Base-by-base conservation (phyloP, 2,888 invertebrate species). In the Tipula confusa region DNA sequence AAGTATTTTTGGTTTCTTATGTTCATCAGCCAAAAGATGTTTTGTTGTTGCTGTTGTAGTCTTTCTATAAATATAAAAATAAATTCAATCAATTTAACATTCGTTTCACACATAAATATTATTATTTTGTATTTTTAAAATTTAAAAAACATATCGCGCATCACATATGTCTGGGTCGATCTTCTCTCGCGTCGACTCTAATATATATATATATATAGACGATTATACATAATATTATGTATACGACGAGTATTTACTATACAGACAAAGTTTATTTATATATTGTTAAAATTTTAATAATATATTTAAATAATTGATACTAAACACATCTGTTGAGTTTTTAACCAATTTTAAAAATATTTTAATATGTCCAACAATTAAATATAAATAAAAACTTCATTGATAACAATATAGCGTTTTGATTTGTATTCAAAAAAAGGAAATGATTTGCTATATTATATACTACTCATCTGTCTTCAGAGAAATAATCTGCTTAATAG, bases 11-110 rank as follows among this genome's bases (percentile, higher is more conserved):
- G 6, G 18, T 18, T 64, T n/a, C n/a, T 64, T 64, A 9, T 9
- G 64, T 64, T 64, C 11, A 33, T 33, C 18, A 24, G 31, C 6
- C 18, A n/a, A 80, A 80, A 80, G 31, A n/a, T n/a, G n/a, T n/a
- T n/a, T n/a, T n/a, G n/a, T n/a, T n/a, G n/a, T n/a, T n/a, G n/a
- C n/a, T n/a, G n/a, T n/a, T n/a, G n/a, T n/a, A 80, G 29, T 80
- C 29, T 80, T 80, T 80, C 31, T 80, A 29, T 15, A 29, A 80
- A 15, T 48, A 29, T 82, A 82, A 81, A 81, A 31, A 36, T 82
- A 82, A 82, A 82, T 82, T 82, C 82, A 82, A 82, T 82, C 82
- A 82, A 82, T 82, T 82, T 82, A 82, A 82, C 82, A 82, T 82
- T 82, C 82, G 82, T 18, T 82, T 82, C 82, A 82, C 82, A 82